Base-by-base conservation (phyloP, 1,140 invertebrate genomes). In the Sminthurides bifidus region DNA sequence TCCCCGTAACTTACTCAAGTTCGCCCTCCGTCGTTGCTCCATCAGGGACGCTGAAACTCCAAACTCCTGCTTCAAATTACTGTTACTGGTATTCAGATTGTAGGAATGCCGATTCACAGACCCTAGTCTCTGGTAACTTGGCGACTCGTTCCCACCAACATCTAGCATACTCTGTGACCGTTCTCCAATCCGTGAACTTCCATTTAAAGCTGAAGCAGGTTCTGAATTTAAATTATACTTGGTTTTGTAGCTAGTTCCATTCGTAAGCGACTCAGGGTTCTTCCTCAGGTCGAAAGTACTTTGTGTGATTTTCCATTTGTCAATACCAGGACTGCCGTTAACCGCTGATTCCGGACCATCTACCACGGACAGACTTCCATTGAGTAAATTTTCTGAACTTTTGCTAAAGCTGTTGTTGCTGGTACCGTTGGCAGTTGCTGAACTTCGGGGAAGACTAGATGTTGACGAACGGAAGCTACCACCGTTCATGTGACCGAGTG, bases 1-100 rank as follows among this genome's bases (percentile, higher is more conserved):
- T 3, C 87, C 87, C 66, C 85, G 75, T 24, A 92, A 69, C 71
- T 91, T 91, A 2, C 84, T 86, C 66, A 87, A 79, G 35, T 49
- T 49, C 23, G 81, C 83, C 65, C 82, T 81, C 61, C 81, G 77
- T 41, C 86, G 74, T 68, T 87, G 84, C 68, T 90, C 87, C 58
- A 86, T 79, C 52, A 86, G 66, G 56, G 79, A 76, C 3, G 66
- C 35, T 59, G 54, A 44, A 60, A 61, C 15, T 56, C 52, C 17
- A 58, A 35, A 3, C 51, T 40, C n/a, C 58, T 53, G 23, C 56
- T 61, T 29, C 26, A 46, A n/a, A 0, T 46, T 52, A 3, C 26
- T 6, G 31, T 31, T 56, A 29, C 31, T 37, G n/a, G n/a, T n/a
- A n/a, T n/a, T n/a, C n/a, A n/a, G n/a, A n/a, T n/a, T n/a, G n/a